These are phyloP conservation scores for Anser brachyrhynchus DNA, from an alignment of 2,113 vertebrate genomes.

Conservation along the genomic window DNA sequence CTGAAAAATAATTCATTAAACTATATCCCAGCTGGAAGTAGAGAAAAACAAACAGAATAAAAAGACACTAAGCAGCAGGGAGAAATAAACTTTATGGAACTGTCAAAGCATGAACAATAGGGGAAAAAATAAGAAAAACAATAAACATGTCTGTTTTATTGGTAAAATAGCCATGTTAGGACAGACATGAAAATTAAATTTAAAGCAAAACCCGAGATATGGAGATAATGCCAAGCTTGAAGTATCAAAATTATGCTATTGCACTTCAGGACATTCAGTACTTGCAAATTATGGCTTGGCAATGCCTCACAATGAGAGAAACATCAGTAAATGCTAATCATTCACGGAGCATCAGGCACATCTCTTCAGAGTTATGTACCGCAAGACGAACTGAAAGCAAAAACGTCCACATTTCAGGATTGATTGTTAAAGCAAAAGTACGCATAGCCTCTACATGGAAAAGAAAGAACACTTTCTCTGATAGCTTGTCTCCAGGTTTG, in stretches of 20 bases:
- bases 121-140: conserved; percentile 34
- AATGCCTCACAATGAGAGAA: not conserved
- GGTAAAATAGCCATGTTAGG: conserved; percentile 64
- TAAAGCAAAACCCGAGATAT: conserved; percentile 19
- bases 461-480: not conserved
- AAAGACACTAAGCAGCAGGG: conserved; percentile 75
- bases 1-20: conserved; percentile 80
- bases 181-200: conserved; percentile 40
- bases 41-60: conserved; percentile 72
- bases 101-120: conserved; percentile 74
- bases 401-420: not conserved
- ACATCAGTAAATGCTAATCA: conserved; percentile 16
- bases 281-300: conserved; percentile 17
- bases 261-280: conserved; percentile 15
- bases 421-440: not conserved
- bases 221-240: conserved; percentile 11
- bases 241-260: conserved; percentile 20
- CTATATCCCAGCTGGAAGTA: conserved; percentile 73
- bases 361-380: not conserved
- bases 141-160: conserved; percentile 60
- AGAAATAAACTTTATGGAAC: conserved; percentile 81
- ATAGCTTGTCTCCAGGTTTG: not conserved
- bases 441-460: not conserved
- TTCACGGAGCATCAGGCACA: not conserved
- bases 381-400: conserved; percentile 8